Percentiles rank a stretch among this genome's conserved stretches.
These are phyloP conservation scores for Jaculus jaculus DNA, from an alignment of 2,113 vertebrate genomes.

Conservation along the genomic window DNA sequence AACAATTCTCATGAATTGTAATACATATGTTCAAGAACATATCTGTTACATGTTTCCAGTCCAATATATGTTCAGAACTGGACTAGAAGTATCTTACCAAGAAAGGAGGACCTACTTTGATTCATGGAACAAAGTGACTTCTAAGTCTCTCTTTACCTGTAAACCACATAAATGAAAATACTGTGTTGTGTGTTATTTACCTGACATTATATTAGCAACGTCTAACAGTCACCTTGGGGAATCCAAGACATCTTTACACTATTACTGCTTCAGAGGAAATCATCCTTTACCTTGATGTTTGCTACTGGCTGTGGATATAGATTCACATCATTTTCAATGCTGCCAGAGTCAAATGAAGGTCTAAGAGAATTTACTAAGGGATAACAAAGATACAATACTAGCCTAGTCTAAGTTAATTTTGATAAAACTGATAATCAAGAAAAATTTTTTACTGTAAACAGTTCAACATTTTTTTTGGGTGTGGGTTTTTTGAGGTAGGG, in stretches of 20 bases:
- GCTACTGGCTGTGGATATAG: neutral
- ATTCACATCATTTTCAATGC: neutral
- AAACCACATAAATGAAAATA: conserved; percentile 51
- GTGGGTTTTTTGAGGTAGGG: no score
- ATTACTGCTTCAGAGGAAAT: neutral
- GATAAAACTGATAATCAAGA: neutral
- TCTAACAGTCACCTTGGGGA: conserved; percentile 53
- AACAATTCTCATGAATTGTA: conserved; percentile 15
- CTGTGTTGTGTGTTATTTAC: neutral
- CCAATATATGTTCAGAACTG: neutral
- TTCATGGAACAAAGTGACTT: conserved; percentile 65
- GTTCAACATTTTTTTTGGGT: no score
- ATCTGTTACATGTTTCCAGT: neutral
- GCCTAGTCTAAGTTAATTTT: conserved; percentile 4
- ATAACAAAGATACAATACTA: conserved; percentile 13
- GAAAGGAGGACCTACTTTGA: conserved; percentile 67
- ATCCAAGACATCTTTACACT: neutral
- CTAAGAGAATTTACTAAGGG: neutral
- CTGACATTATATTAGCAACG: conserved; percentile 23
- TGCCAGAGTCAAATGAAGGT: neutral
- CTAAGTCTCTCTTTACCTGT: conserved; percentile 22
- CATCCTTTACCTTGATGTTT: neutral
- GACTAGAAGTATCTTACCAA: conserved; percentile 62
- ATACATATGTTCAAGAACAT: conserved; percentile 6
- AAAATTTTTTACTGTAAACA: conserved; percentile 42